Conservation (phyloP, 2,797 vertebrate species). For the Corythornis leucogaster region DNA sequence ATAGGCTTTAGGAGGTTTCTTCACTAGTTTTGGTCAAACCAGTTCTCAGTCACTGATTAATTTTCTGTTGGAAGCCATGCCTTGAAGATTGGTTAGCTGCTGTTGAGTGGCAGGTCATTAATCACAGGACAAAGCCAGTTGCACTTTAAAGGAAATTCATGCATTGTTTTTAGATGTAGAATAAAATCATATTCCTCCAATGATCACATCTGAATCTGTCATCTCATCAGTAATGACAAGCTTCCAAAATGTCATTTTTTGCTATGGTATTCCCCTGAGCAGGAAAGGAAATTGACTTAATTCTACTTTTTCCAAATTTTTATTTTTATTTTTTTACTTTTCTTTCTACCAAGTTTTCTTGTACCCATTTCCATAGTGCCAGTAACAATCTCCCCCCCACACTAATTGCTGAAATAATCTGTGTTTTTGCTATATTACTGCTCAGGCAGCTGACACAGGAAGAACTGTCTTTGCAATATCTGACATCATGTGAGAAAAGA, state of each 20-base stretch:
- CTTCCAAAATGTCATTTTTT: slow-evolving; percentile 1
- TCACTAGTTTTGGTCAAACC: neutral
- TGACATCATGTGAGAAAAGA: neutral
- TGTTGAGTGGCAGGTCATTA: slow-evolving; percentile 60
- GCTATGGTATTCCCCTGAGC: neutral
- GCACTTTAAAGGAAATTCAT: slow-evolving; percentile 49
- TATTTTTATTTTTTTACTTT: neutral
- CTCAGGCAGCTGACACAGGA: neutral
- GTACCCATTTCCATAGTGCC: neutral
- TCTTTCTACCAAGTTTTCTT: neutral
- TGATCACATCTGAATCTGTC: neutral
- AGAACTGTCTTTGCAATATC: neutral
- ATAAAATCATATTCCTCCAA: slow-evolving; percentile 9
- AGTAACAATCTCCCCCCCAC: neutral
- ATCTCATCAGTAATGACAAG: neutral
- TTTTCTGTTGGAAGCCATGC: neutral
- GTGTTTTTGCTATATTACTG: neutral
- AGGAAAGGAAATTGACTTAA: neutral
- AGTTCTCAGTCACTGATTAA: slow-evolving; percentile 34
- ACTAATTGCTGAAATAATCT: neutral
- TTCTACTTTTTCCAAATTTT: neutral
- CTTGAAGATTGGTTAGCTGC: slow-evolving; percentile 29
- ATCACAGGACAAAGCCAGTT: slow-evolving; percentile 63
- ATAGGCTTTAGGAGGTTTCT: neutral
- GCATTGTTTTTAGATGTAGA: slow-evolving; percentile 15